Conservation (phyloP, 2,113 vertebrate genomes). For the Chrysemys picta region DNA sequence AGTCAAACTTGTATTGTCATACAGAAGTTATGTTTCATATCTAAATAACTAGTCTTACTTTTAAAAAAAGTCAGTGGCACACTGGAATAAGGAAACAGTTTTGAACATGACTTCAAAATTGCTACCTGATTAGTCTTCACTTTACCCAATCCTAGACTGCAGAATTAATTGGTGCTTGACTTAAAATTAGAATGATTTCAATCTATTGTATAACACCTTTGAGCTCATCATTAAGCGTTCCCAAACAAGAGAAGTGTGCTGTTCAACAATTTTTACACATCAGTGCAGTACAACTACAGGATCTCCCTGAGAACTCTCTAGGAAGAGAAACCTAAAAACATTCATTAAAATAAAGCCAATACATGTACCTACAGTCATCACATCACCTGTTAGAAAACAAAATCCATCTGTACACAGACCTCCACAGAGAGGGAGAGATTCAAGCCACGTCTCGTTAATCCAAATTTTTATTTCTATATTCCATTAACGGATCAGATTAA, state of each 20-base stretch:
- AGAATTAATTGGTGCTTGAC: slow-evolving; percentile 49
- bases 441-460: slow-evolving; percentile 34
- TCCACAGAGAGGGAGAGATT: slow-evolving; percentile 15
- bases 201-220: slow-evolving; percentile 72
- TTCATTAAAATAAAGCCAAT: slow-evolving; percentile 59
- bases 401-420: neutral
- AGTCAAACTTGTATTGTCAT: slow-evolving; percentile 38
- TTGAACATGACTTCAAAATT: slow-evolving; percentile 21
- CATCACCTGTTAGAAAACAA: slow-evolving; percentile 44
- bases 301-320: neutral
- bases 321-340: slow-evolving; percentile 9
- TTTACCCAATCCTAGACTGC: slow-evolving; percentile 39
- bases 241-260: slow-evolving; percentile 59
- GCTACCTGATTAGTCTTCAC: slow-evolving; percentile 46
- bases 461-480: neutral
- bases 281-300: neutral
- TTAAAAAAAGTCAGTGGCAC: neutral
- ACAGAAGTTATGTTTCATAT: neutral
- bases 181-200: slow-evolving; percentile 56
- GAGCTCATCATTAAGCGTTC: slow-evolving; percentile 58
- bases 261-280: slow-evolving; percentile 55
- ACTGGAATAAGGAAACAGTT: slow-evolving; percentile 29
- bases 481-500: neutral
- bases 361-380: slow-evolving; percentile 18
- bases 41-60: neutral